These are phyloP conservation scores for Temnothorax rugatulus DNA, from an alignment of 2,888 invertebrate species.

Conservation along the genomic window DNA sequence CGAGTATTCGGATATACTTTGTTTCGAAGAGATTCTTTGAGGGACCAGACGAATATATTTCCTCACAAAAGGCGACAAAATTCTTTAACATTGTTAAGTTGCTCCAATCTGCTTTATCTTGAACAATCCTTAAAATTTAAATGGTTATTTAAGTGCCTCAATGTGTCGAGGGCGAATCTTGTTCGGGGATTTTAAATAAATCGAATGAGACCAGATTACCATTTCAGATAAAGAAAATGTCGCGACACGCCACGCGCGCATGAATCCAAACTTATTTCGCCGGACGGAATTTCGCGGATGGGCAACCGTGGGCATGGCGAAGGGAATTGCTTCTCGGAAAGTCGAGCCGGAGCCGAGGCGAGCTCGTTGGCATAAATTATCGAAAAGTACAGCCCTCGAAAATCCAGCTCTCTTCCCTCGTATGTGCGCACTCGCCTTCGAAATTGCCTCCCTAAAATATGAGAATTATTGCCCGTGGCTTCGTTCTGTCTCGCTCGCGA, in stretches of 20 bases:
- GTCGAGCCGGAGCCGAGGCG: slow-evolving; percentile 45
- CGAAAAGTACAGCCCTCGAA: slow-evolving; percentile 74
- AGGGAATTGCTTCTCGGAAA: slow-evolving; percentile 67
- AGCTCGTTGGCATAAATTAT: slow-evolving; percentile 74
- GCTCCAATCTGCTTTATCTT: background rate
- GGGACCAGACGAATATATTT: background rate
- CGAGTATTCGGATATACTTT: background rate
- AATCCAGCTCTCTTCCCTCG: slow-evolving; percentile 63
- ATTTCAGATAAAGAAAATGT: slow-evolving; percentile 55
- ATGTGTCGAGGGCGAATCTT: slow-evolving; percentile 19
- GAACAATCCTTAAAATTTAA: background rate
- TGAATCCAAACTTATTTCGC: slow-evolving; percentile 61
- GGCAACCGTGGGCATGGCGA: background rate
- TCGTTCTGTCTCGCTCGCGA: slow-evolving; percentile 53
- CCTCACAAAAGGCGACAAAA: background rate
- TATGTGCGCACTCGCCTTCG: slow-evolving; percentile 63
- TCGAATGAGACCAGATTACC: slow-evolving; percentile 5
- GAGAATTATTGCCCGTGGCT: slow-evolving; percentile 71
- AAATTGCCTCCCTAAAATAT: slow-evolving; percentile 74
- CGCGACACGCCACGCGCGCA: slow-evolving; percentile 30
- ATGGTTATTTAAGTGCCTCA: slow-evolving; percentile 42
- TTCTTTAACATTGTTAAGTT: background rate
- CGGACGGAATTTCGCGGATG: slow-evolving; percentile 45
- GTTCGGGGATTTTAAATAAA: slow-evolving; percentile 5
- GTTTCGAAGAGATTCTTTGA: background rate